Conservation (phyloP, 2,888 invertebrate species). For the Chironomus tentans region DNA sequence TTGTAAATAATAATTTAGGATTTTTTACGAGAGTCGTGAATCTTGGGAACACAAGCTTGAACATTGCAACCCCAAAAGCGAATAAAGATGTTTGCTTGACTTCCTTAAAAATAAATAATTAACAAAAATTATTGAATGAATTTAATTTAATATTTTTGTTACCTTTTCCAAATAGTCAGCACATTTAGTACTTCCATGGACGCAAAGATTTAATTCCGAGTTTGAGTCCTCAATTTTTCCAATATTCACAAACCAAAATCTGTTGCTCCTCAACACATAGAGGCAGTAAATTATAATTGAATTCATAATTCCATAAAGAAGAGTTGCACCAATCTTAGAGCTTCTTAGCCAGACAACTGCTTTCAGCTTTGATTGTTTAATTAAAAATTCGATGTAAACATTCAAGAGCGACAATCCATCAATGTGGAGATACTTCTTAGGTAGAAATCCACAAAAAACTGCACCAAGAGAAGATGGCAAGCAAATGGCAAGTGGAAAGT, state of each 20-base stretch:
- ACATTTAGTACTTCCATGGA: neutral
- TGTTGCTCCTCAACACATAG: neutral
- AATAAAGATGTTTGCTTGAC: neutral
- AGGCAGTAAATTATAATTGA: neutral
- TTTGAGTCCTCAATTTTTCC: neutral
- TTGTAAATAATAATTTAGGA: neutral
- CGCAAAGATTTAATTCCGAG: neutral
- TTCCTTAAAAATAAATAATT: neutral
- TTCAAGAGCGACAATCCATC: slow-evolving; percentile 10
- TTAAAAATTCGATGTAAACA: slow-evolving; percentile 13
- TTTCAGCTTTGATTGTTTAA: neutral
- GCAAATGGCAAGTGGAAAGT: neutral
- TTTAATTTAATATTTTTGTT: neutral
- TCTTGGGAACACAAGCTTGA: neutral
- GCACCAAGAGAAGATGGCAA: neutral
- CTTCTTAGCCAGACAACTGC: neutral
- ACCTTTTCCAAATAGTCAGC: slow-evolving; percentile 8
- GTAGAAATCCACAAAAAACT: neutral
- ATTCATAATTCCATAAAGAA: neutral
- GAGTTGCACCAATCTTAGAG: neutral
- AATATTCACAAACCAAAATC: slow-evolving; percentile 12
- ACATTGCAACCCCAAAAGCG: neutral
- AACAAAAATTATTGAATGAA: neutral
- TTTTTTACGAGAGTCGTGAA: neutral
- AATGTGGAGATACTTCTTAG: neutral